These are phyloP conservation scores for Andrena trimmerana DNA, from an alignment of 2,888 invertebrate genomes.

Conservation along the genomic window DNA sequence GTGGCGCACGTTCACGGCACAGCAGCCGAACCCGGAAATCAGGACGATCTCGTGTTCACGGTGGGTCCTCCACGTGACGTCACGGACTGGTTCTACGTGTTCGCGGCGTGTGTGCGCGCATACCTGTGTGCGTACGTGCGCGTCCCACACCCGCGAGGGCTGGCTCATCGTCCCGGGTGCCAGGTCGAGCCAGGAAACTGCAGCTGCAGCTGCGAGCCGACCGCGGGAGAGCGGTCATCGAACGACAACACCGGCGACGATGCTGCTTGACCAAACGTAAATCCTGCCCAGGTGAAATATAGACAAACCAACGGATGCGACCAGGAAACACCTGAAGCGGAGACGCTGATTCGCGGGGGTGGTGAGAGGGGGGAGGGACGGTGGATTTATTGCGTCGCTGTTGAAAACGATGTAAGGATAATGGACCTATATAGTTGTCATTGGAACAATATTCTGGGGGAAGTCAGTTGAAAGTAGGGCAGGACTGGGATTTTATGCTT, in stretches of 20 bases:
- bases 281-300: slow-evolving; percentile 62
- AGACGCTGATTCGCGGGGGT: slow-evolving; percentile 15
- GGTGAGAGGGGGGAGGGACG: not conserved
- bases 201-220: slow-evolving; percentile 61
- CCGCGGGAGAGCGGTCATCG: slow-evolving; percentile 57
- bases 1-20: slow-evolving; percentile 60
- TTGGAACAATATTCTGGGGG: not conserved
- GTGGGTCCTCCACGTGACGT: slow-evolving; percentile 71
- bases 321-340: slow-evolving; percentile 45
- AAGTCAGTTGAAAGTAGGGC: not conserved
- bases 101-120: slow-evolving; percentile 30
- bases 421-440: slow-evolving; percentile 16
- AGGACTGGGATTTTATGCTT: not conserved
- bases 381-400: slow-evolving; percentile 51
- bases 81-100: slow-evolving; percentile 72
- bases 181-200: slow-evolving; percentile 71
- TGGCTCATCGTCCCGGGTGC: slow-evolving; percentile 48
- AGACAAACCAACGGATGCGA: slow-evolving; percentile 64
- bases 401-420: slow-evolving; percentile 35
- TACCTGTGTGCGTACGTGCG: slow-evolving; percentile 27
- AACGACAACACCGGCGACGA: slow-evolving; percentile 49
- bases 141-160: not conserved
- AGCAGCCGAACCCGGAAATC: slow-evolving; percentile 79
- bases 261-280: slow-evolving; percentile 62
- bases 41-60: slow-evolving; percentile 66